Evolutionary conservation across 2,888 invertebrate species (phyloP), one percentile per base, ranked within the genome.

Genomic region (Salticus scenicus): DNA sequence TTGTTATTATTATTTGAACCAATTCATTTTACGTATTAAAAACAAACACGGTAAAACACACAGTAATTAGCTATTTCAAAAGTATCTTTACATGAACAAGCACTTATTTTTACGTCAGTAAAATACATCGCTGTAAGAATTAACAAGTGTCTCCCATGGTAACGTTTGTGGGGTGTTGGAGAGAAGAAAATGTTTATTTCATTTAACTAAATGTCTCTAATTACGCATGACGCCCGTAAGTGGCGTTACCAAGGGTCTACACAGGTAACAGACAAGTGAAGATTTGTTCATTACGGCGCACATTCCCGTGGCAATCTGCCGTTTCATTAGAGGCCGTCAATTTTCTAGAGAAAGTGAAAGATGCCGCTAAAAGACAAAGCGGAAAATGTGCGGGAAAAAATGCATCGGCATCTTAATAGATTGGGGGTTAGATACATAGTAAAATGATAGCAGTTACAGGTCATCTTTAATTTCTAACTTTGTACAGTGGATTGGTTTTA

Each of bases 251-350:
- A 30, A 27, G 37, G 37, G 82, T 31, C 70, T 70, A 82, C 83
- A 72, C 83, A 84, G 83, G 83, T 84, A 76, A 76, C 72, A 76
- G 82, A 83, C 82, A 83, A 83, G 82, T 83, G 82, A 83, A 75
- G 77, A 84, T 77, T 72, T 73, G 72, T 77, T 72, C 77, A 77
- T 77, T 84, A 77, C 37, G 66, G 51, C 31, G 51, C 51, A 37
- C 77, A 83, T 83, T 83, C 83, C 57, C 71, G 66, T 83, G 83
- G 83, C 77, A 72, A 77, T 77, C 74, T 51, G 41, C 24, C 41
- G 73, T 63, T 78, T 78, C 78, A 84, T 84, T 84, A 78, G 73
- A 37, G 20, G 41, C 67, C 73, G 83, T 77, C 77, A 77, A 66
- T 78, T 78, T 28, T 10, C 17, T 63, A 30, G 64, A 24, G 51